phyloP scores from a whole-genome alignment of 2,797 vertebrate genomes.

The Acrocephalus scirpaceus region DNA sequence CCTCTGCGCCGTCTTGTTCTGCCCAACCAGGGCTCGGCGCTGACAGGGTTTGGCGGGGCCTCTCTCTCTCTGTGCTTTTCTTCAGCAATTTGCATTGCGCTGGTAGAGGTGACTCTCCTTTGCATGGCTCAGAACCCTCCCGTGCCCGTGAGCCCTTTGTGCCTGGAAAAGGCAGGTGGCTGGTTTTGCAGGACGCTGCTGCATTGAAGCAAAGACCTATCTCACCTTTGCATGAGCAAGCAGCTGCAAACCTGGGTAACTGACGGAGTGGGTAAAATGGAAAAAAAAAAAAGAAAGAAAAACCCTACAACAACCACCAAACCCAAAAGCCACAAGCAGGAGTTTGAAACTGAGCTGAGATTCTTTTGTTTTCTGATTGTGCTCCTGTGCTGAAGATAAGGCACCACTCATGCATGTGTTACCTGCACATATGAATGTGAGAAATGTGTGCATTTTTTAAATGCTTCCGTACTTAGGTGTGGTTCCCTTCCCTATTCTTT shows the following conservation, averaged over 20 bases:
- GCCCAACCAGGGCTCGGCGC: neutral
- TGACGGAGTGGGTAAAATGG: neutral
- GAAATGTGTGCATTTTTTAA: conserved; percentile 43
- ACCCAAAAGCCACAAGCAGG: neutral
- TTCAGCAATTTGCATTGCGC: neutral
- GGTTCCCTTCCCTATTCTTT: conserved; percentile 27
- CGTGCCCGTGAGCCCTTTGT: rapidly evolving
- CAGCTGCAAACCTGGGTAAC: conserved; percentile 10
- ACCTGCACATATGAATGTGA: neutral
- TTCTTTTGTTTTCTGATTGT: neutral
- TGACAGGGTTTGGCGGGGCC: neutral
- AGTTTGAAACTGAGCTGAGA: neutral
- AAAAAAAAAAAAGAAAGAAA: neutral
- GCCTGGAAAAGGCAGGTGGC: neutral
- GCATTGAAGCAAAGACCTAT: neutral
- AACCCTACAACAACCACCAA: neutral
- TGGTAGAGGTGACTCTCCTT: neutral
- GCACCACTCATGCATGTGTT: neutral
- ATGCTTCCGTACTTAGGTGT: conserved; percentile 63
- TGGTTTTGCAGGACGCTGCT: neutral
- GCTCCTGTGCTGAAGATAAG: neutral
- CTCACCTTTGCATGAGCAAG: neutral
- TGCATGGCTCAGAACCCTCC: neutral
- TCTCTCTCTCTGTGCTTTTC: neutral
- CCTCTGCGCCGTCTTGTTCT: neutral